A percentile compares a stretch with the other conserved stretches of the same genome.
phyloP scores from a whole-genome alignment of 1,140 invertebrate species.

The Halyomorpha halys region DNA sequence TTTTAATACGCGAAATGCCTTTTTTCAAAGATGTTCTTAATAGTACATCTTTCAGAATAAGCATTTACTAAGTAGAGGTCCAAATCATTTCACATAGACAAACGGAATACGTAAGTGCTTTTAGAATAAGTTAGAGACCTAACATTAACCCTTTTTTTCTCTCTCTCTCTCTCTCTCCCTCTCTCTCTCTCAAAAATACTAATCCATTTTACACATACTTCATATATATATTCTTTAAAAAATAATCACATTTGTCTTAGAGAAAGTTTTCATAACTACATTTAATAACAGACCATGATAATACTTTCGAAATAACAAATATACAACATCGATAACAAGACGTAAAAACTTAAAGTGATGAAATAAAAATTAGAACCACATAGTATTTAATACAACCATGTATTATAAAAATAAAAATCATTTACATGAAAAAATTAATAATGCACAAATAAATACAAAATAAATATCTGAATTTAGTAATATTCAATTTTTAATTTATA shows the following conservation, averaged over 20 bases:
- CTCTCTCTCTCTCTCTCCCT: too few relatives aligned
- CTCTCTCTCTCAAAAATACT: too few relatives aligned
- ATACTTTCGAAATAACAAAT: slow-evolving; percentile 2
- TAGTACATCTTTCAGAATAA: neutral
- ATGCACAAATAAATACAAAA: slow-evolving; percentile 3
- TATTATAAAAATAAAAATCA: slow-evolving; percentile 3
- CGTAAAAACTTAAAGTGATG: neutral
- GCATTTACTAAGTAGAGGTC: slow-evolving; percentile 2
- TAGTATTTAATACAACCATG: slow-evolving; percentile 3
- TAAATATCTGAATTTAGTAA: slow-evolving; percentile 8
- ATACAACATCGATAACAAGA: slow-evolving; percentile 1
- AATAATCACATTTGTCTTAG: too few relatives aligned
- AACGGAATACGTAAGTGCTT: neutral
- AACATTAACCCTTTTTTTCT: too few relatives aligned
- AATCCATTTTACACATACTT: too few relatives aligned
- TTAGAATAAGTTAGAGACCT: too few relatives aligned
- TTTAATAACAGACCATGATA: too few relatives aligned
- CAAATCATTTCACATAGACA: neutral
- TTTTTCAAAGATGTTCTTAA: neutral
- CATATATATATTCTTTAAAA: too few relatives aligned
- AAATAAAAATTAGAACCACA: slow-evolving; percentile 1
- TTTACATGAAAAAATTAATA: neutral
- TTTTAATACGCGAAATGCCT: neutral
- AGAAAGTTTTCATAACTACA: too few relatives aligned
- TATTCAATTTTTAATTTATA: neutral